Base-by-base conservation (phyloP, 2,888 invertebrate species). In the Tanypteryx hageni region DNA sequence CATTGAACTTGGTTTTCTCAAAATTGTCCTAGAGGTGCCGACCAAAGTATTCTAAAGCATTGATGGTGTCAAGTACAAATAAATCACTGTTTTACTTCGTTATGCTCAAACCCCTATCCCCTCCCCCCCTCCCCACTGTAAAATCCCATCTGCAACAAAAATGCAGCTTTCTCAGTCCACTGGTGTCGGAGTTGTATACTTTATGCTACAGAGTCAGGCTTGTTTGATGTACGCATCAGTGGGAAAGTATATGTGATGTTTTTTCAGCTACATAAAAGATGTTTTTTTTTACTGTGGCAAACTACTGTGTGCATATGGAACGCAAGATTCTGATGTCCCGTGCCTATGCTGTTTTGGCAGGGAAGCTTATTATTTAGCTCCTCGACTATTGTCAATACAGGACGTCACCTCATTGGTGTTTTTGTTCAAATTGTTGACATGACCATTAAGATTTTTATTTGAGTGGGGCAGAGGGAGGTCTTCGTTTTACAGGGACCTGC, bases 51-150 rank as follows among this genome's bases (percentile, higher is more conserved):
- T 68, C 68, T 89, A 18, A 76, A 76, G 61, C 68, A 89, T 64
- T 89, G 61, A 64, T 89, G 89, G 89, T 89, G 61, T 89, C 89
- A 89, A 89, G 89, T 89, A 89, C 89, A 89, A 89, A 89, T 89
- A 64, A 64, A 89, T 64, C 44, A 18, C 61, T 89, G 89, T 89
- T 64, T 89, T 64, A 59, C 31, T 89, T 89, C 64, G 64, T 89
- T 89, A 89, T 89, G 89, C 89, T 89, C 89, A 89, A 86, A 64
- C 5, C 44, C 44, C 44, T 44, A 44, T 5, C 44, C 5, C 44
- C 44, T 5, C 44, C 44, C 44, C 44, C 44, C 44, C 44, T 89
- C 56, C 89, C 27, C 89, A 68, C 56, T 89, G 31, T 31, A 44
- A 18, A 56, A 68, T 44, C 64, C 31, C 64, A 64, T 89, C 89